phyloP scores from a whole-genome alignment of 1,140 invertebrate species.

The Temnothorax longispinosus region DNA sequence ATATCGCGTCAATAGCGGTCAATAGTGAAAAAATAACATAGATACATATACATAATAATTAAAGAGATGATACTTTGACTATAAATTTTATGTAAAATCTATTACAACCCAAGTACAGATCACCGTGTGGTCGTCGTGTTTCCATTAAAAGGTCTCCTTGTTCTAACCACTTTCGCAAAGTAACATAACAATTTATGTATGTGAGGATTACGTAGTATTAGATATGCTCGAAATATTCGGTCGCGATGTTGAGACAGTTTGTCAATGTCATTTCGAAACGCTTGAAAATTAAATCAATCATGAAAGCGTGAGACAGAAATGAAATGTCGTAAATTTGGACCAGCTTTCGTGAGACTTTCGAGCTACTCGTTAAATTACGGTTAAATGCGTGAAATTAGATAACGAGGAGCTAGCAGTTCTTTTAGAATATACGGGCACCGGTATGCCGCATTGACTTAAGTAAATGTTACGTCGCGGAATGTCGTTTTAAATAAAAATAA shows the following conservation, averaged over 20 bases:
- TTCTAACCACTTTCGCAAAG: neutral
- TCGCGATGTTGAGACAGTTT: neutral
- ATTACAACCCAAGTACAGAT: neutral
- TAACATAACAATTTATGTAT: neutral
- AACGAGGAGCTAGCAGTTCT: constrained; percentile 19
- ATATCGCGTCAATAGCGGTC: neutral
- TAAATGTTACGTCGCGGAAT: neutral
- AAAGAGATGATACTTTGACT: neutral
- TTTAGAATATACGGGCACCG: constrained; percentile 64
- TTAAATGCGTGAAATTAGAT: constrained; percentile 54
- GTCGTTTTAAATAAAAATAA: constrained; percentile 2
- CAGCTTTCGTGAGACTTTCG: constrained; percentile 3
- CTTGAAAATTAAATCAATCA: constrained; percentile 1
- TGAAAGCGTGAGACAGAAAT: constrained; percentile 14
- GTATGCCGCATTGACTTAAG: constrained; percentile 39
- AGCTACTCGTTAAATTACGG: neutral
- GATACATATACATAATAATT: neutral
- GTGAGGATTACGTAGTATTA: neutral
- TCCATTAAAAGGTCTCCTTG: neutral
- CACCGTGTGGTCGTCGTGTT: neutral
- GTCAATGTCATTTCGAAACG: neutral
- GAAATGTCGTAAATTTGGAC: constrained; percentile 47
- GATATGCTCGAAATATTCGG: neutral
- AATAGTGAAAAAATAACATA: neutral
- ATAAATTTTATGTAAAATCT: neutral